These are phyloP conservation scores for Hecatera dysodea DNA, from an alignment of 2,888 invertebrate genomes.

Conservation along the genomic window DNA sequence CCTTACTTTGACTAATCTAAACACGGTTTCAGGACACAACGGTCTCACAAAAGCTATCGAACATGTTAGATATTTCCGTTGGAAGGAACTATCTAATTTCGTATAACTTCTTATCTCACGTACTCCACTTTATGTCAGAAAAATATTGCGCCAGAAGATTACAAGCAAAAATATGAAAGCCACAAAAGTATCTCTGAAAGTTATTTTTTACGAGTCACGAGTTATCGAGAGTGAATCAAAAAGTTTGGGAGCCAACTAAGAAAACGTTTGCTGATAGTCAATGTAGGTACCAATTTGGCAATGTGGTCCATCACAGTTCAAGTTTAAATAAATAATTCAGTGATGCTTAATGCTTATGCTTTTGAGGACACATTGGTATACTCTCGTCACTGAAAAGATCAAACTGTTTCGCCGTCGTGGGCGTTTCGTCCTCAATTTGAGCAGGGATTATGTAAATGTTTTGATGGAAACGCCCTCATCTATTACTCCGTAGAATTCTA, in stretches of 20 bases:
- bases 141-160: slow-evolving; percentile 11
- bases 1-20: slow-evolving; percentile 4
- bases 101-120: slow-evolving; percentile 18
- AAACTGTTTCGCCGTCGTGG: slow-evolving; percentile 41
- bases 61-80: neutral
- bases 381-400: slow-evolving; percentile 30
- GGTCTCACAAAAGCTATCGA: neutral
- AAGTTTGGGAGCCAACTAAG: slow-evolving; percentile 31
- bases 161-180: slow-evolving; percentile 20
- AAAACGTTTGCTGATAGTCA: slow-evolving; percentile 21
- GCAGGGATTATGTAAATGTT: slow-evolving; percentile 41
- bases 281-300: slow-evolving; percentile 33
- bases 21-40: neutral
- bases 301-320: slow-evolving; percentile 19
- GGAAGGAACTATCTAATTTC: neutral
- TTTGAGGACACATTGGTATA: slow-evolving; percentile 20
- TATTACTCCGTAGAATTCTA: slow-evolving; percentile 22
- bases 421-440: slow-evolving; percentile 53
- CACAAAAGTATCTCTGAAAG: slow-evolving; percentile 15
- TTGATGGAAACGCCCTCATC: slow-evolving; percentile 14
- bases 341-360: neutral
- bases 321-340: slow-evolving; percentile 60
- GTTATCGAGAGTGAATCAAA: slow-evolving; percentile 32
- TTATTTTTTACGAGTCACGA: slow-evolving; percentile 31
- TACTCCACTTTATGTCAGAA: slow-evolving; percentile 13